Percentiles rank a stretch among this genome's conserved stretches.
Conservation (phyloP, 2,797 vertebrate species). For the Crenuchus spilurus region DNA sequence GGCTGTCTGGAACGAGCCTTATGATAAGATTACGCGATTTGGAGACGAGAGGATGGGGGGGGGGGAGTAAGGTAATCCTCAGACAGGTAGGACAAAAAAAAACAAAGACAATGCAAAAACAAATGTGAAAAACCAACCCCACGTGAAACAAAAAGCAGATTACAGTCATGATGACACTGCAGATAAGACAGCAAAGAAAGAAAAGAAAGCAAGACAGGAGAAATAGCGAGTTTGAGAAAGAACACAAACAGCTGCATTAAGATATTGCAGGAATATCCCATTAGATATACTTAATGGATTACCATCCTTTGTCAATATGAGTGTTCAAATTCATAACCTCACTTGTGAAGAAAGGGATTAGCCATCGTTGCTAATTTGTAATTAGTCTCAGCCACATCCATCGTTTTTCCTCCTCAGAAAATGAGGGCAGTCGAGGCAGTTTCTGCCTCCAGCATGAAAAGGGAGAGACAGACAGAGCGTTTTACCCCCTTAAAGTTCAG, state of each 20-base stretch:
- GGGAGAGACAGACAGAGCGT: neutral
- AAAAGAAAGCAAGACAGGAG: constrained; percentile 44
- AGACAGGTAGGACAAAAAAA: constrained; percentile 55
- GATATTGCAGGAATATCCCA: constrained; percentile 67
- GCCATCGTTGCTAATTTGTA: constrained; percentile 41
- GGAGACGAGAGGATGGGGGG: neutral
- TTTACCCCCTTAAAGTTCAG: neutral
- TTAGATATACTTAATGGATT: constrained; percentile 72
- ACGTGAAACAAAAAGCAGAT: constrained; percentile 52
- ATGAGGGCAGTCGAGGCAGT: constrained; percentile 11
- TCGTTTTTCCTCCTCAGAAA: neutral
- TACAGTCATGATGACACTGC: constrained; percentile 52
- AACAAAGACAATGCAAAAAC: constrained; percentile 31
- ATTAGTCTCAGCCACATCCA: constrained; percentile 42
- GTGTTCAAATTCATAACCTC: constrained; percentile 54
- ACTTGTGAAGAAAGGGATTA: constrained; percentile 43
- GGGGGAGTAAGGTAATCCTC: constrained; percentile 45
- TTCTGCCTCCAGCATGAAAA: neutral
- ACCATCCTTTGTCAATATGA: constrained; percentile 62
- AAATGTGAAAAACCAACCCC: constrained; percentile 45
- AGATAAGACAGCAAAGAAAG: constrained; percentile 50
- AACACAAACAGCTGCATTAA: constrained; percentile 55
- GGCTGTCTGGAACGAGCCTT: neutral
- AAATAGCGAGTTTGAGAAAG: constrained; percentile 44
- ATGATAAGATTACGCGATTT: constrained; percentile 40